These are phyloP conservation scores for Sycophaga agraensis DNA, from an alignment of 1,140 invertebrate species.

Conservation along the genomic window DNA sequence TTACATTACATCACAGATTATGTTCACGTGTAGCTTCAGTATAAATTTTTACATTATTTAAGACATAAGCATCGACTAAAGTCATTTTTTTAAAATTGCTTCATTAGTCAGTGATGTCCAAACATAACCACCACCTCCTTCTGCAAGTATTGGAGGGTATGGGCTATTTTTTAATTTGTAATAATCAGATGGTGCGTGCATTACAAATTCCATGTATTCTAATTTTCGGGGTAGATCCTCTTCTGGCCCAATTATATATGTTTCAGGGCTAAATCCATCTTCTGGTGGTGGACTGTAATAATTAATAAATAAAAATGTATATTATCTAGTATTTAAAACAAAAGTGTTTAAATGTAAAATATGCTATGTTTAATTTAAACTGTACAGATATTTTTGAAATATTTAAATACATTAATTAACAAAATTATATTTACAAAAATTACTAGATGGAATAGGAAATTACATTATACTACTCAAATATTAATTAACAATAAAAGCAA, in stretches of 20 bases:
- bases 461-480: not conserved
- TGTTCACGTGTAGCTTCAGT: not conserved
- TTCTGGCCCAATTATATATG: conserved; percentile 88
- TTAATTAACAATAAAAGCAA: not conserved
- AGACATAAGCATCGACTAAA: conserved; percentile 1
- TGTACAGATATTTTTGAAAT: no score
- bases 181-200: conserved; percentile 91
- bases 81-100: conserved; percentile 33
- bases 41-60: conserved; percentile 17
- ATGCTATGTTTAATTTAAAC: not conserved
- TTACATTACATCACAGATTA: conserved; percentile 20
- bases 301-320: not conserved
- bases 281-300: conserved; percentile 69
- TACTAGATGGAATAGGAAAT: not conserved
- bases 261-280: conserved; percentile 83
- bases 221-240: conserved; percentile 87
- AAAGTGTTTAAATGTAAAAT: not conserved
- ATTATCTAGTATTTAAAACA: not conserved
- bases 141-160: conserved; percentile 66
- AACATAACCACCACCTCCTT: conserved; percentile 65
- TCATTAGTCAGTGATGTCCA: conserved; percentile 64
- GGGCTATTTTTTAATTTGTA: conserved; percentile 76
- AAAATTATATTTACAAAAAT: no score
- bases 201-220: conserved; percentile 87
- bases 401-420: not conserved